Conservation (phyloP, 2,797 vertebrate genomes). For the Poecilia velifera region DNA sequence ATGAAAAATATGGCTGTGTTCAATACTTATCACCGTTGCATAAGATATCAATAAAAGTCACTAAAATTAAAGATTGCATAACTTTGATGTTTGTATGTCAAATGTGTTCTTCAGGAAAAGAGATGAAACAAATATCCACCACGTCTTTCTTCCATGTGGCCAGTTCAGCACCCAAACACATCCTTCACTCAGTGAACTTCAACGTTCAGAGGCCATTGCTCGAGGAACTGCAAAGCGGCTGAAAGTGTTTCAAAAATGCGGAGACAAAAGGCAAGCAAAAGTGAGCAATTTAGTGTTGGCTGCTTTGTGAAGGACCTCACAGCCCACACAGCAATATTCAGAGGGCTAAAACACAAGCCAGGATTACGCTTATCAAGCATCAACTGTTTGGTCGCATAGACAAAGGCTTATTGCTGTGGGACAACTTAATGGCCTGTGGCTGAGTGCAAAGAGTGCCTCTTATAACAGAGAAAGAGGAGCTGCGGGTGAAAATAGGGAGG, state of each 20-base stretch:
- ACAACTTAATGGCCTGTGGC: constrained; percentile 71
- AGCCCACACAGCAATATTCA: constrained; percentile 76
- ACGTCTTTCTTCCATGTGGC: constrained; percentile 38
- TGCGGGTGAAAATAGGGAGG: constrained; percentile 36
- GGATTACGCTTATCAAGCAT: constrained; percentile 79
- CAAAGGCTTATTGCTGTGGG: constrained; percentile 73
- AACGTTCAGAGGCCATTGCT: constrained; percentile 66
- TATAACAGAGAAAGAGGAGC: constrained; percentile 49
- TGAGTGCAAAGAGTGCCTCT: constrained; percentile 65
- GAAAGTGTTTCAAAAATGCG: constrained; percentile 76
- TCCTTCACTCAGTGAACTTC: constrained; percentile 54
- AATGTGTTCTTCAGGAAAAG: constrained; percentile 15
- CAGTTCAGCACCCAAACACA: constrained; percentile 46
- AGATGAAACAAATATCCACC: constrained; percentile 21
- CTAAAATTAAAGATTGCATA: constrained; percentile 10
- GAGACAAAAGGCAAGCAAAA: constrained; percentile 77
- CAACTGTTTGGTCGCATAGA: constrained; percentile 74
- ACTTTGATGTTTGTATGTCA: not conserved
- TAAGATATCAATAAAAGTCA: not conserved
- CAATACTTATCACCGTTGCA: not conserved
- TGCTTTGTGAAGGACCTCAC: constrained; percentile 72
- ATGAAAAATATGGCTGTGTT: not conserved
- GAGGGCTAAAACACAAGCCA: constrained; percentile 61
- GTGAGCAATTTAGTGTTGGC: constrained; percentile 72
- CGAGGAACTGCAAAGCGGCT: constrained; percentile 70